Percentiles rank a stretch among this genome's conserved stretches.
phyloP scores from a whole-genome alignment of 2,888 invertebrate genomes.

The Steinernema hermaphroditum region DNA sequence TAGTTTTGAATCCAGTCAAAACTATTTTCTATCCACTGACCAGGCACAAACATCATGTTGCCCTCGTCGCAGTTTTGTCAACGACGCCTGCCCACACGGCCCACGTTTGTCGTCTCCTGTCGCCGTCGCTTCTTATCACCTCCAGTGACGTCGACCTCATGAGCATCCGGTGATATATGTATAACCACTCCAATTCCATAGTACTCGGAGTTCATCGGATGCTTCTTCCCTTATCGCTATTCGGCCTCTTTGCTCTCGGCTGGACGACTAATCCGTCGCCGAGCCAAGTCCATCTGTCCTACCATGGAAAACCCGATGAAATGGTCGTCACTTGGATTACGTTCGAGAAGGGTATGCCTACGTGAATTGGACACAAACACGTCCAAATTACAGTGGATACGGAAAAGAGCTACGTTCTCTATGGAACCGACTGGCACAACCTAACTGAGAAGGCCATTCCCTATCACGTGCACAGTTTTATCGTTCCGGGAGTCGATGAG shows the following conservation, averaged over 20 bases:
- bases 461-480: slow-evolving; percentile 1
- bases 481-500: neutral
- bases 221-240: neutral
- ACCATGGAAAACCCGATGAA: slow-evolving; percentile 31
- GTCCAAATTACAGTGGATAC: neutral
- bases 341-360: neutral
- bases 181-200: no score
- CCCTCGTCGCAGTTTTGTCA: no score
- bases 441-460: neutral
- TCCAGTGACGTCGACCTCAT: no score
- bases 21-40: no score
- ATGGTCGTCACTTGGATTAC: slow-evolving; percentile 36
- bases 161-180: no score
- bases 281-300: slow-evolving; percentile 32
- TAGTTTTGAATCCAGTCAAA: no score
- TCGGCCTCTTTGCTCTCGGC: neutral
- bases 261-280: neutral
- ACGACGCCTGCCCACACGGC: no score
- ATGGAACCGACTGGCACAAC: neutral
- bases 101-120: no score
- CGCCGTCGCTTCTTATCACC: no score
- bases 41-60: no score
- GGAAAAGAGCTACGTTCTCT: slow-evolving; percentile 5
- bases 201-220: no score
- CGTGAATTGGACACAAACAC: neutral